phyloP scores from a whole-genome alignment of 2,113 vertebrate genomes.

The Myotis brandtii region DNA sequence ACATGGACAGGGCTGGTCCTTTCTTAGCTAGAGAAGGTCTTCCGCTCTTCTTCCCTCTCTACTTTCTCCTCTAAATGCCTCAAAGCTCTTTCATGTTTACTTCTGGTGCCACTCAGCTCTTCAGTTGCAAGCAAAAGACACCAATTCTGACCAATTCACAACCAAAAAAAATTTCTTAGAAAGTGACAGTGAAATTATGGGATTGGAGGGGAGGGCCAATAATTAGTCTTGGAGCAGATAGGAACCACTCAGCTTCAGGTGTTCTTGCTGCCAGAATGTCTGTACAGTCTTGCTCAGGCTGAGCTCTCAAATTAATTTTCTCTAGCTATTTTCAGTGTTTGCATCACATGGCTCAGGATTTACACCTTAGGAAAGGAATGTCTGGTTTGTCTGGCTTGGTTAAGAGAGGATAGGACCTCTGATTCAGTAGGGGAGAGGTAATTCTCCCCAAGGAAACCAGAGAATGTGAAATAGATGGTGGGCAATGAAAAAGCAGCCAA shows the following conservation, averaged over 20 bases:
- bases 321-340: neutral
- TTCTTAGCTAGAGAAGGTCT: neutral
- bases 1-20: neutral
- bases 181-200: neutral
- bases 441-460: neutral
- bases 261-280: neutral
- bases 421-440: neutral
- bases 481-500: neutral
- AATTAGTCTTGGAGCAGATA: neutral
- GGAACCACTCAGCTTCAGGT: neutral
- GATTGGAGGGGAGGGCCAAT: neutral
- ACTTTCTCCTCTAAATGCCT: neutral
- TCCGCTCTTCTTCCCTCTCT: neutral
- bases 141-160: neutral
- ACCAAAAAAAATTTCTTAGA: neutral
- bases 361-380: neutral
- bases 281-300: neutral
- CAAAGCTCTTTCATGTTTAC: neutral
- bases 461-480: neutral
- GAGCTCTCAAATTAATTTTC: slow-evolving; percentile 31
- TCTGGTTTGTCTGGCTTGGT: neutral
- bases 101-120: neutral
- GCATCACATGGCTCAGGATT: neutral
- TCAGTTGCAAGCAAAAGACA: neutral
- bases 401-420: neutral